Evolutionary conservation across 2,113 vertebrate genomes (phyloP).

Genomic region (Podarcis raffonei): DNA sequence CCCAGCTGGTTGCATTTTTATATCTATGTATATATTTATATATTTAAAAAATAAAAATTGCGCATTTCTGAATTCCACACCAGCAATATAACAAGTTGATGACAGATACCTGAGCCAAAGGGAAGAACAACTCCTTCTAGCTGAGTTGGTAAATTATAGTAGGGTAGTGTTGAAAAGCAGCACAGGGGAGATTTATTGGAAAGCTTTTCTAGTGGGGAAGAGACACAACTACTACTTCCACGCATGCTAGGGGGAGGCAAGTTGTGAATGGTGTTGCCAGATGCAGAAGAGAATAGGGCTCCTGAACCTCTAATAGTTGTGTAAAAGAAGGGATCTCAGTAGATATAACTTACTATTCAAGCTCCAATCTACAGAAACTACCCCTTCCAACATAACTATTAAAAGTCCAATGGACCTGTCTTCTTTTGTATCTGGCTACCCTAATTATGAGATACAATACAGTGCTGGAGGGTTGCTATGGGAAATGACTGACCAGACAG

Average conservation of each 20-base stretch:
- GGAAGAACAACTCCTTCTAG: background rate
- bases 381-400: no score
- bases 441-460: background rate
- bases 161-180: background rate
- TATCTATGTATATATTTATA: background rate
- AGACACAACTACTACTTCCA: background rate
- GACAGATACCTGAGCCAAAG: background rate
- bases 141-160: background rate
- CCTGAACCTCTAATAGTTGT: no score
- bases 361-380: no score
- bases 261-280: no score
- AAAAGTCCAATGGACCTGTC: no score
- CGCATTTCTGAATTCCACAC: background rate
- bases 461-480: background rate
- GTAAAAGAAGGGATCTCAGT: no score
- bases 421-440: no score
- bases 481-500: background rate
- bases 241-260: no score
- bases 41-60: background rate
- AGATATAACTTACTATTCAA: no score
- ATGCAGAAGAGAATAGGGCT: no score
- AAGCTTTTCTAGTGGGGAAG: background rate
- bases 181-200: background rate
- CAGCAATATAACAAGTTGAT: background rate
- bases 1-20: background rate